Conservation (phyloP, 2,113 vertebrate genomes). For the Aegypius monachus region DNA sequence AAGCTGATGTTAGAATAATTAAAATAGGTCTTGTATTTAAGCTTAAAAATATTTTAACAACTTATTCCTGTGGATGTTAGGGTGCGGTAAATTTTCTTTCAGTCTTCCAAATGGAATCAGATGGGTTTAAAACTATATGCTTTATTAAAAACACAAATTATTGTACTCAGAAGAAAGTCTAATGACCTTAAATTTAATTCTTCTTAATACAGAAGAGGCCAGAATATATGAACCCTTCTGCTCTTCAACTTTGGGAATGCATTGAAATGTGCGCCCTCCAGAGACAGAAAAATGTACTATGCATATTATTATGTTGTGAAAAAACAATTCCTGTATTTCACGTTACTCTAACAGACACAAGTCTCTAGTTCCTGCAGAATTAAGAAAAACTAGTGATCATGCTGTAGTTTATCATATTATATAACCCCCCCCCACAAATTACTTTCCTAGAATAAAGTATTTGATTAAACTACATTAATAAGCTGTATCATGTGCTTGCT, state of each 20-base stretch:
- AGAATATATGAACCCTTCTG: not conserved
- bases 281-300: not conserved
- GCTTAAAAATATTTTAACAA: not conserved
- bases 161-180: not conserved
- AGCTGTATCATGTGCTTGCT: not conserved
- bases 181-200: not conserved
- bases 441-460: not conserved
- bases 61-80: not conserved
- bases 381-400: not conserved
- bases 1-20: not conserved
- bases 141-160: not conserved
- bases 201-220: not conserved
- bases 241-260: not conserved
- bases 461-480: not conserved
- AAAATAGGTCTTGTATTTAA: not conserved
- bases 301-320: not conserved
- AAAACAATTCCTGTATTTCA: not conserved
- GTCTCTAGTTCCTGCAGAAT: not conserved
- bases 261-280: not conserved
- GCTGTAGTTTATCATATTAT: not conserved
- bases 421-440: not conserved
- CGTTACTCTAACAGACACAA: not conserved
- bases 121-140: not conserved
- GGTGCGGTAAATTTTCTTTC: not conserved
- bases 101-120: not conserved